Conservation (phyloP, 2,797 vertebrate genomes). For the Chelon auratus region DNA sequence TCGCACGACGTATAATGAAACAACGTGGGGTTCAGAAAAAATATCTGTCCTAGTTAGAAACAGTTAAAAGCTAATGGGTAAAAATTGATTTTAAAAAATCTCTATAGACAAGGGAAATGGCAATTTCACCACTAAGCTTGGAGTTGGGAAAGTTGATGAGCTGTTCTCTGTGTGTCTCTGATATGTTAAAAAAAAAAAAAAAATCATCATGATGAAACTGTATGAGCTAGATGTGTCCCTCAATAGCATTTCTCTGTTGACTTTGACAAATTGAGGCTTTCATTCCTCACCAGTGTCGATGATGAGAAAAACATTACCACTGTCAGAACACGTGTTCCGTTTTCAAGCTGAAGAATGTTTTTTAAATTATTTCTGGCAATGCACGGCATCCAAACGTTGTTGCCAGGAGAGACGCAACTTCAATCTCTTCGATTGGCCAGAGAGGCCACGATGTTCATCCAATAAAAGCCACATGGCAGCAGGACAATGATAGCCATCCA, state of each 20-base stretch:
- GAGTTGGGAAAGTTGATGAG: background rate
- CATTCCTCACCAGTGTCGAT: constrained; percentile 1
- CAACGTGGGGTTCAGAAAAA: background rate
- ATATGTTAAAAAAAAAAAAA: background rate
- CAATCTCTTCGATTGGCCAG: constrained; percentile 80
- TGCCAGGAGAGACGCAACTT: constrained; percentile 89
- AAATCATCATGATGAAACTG: background rate
- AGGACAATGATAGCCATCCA: constrained; percentile 63
- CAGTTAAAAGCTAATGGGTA: no score
- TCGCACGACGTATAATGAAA: background rate
- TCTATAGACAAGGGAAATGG: no score
- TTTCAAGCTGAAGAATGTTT: constrained; percentile 23
- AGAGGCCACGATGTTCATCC: constrained; percentile 70
- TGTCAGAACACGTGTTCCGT: constrained; percentile 55
- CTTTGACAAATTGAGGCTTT: constrained; percentile 9
- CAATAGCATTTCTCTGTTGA: background rate
- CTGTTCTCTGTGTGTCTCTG: background rate
- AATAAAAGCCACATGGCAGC: constrained; percentile 74
- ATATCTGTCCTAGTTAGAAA: no score
- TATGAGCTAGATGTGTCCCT: background rate
- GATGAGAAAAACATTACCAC: constrained; percentile 50
- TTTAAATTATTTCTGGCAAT: constrained; percentile 81
- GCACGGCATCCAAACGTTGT: constrained; percentile 83
- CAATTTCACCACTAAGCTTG: no score
- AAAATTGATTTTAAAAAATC: no score